Evolutionary conservation across 2,113 vertebrate genomes (phyloP).

Genomic region (Aviceda subcristata): DNA sequence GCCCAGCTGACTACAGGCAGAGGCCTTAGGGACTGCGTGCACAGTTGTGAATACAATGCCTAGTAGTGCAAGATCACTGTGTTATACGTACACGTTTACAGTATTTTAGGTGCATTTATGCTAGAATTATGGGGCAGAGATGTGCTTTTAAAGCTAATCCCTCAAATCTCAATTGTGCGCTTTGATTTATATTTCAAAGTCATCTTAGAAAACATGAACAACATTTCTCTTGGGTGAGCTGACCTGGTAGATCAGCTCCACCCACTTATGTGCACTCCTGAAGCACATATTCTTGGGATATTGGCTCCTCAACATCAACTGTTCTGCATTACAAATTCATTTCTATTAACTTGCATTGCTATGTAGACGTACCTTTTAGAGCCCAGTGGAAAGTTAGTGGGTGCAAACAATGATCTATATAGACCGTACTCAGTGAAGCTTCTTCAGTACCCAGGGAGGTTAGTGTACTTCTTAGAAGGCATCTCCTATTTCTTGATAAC

Average conservation of each 20-base stretch:
- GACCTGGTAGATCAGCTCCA: neutral
- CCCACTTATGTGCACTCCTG: accelerated
- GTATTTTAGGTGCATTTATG: neutral
- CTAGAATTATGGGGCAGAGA: neutral
- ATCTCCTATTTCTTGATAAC: neutral
- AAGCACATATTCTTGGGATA: neutral
- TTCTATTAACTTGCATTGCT: neutral
- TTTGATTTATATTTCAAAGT: neutral
- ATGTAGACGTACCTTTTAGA: neutral
- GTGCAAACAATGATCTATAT: neutral
- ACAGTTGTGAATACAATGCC: accelerated
- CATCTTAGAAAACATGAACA: neutral
- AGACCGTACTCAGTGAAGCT: neutral
- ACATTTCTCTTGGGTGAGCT: neutral
- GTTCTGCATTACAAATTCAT: neutral
- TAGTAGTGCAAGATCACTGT: neutral
- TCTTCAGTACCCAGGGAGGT: neutral
- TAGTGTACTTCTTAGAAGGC: neutral
- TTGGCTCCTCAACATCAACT: neutral
- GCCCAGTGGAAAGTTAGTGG: neutral
- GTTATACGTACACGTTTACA: neutral
- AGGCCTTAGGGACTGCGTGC: neutral
- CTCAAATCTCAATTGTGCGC: neutral
- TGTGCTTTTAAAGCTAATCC: neutral
- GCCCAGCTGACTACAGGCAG: neutral